Conservation (phyloP, 2,113 vertebrate species). For the Nematolebias whitei region DNA sequence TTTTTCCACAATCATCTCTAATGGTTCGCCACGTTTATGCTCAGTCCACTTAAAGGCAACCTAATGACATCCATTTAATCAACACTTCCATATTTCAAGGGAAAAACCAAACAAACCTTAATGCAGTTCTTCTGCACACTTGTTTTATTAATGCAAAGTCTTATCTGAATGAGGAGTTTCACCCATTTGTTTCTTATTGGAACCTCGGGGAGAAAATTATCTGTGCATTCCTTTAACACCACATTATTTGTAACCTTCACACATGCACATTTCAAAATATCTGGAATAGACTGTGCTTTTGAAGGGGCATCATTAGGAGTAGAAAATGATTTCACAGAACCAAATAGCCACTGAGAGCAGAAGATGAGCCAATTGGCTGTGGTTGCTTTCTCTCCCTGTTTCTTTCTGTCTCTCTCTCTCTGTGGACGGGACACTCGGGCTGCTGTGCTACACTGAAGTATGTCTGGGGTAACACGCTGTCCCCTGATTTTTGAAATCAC, state of each 20-base stretch:
- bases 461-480: slow-evolving; percentile 49
- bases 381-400: slow-evolving; percentile 7
- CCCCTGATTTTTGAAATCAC: slow-evolving; percentile 54
- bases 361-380: slow-evolving; percentile 25
- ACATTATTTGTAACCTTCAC: slow-evolving; percentile 8
- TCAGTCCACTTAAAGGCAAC: slow-evolving; percentile 49
- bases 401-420: slow-evolving; percentile 19
- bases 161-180: slow-evolving; percentile 42
- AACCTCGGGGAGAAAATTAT: slow-evolving; percentile 9
- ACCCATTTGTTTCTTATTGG: slow-evolving; percentile 2
- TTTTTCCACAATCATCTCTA: slow-evolving; percentile 20
- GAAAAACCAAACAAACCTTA: slow-evolving; percentile 60
- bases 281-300: slow-evolving; percentile 15
- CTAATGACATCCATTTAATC: slow-evolving; percentile 66
- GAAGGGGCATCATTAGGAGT: slow-evolving; percentile 40
- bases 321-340: slow-evolving; percentile 43
- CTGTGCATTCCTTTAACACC: not conserved
- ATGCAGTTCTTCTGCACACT: slow-evolving; percentile 32
- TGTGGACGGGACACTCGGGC: slow-evolving; percentile 52
- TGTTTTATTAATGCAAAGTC: slow-evolving; percentile 54
- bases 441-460: slow-evolving; percentile 41
- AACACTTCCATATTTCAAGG: slow-evolving; percentile 67
- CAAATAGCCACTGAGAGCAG: slow-evolving; percentile 45
- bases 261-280: not conserved
- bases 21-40: slow-evolving; percentile 30